These are phyloP conservation scores for Leptinotarsa juncta DNA, from an alignment of 2,888 invertebrate genomes.

Conservation along the genomic window DNA sequence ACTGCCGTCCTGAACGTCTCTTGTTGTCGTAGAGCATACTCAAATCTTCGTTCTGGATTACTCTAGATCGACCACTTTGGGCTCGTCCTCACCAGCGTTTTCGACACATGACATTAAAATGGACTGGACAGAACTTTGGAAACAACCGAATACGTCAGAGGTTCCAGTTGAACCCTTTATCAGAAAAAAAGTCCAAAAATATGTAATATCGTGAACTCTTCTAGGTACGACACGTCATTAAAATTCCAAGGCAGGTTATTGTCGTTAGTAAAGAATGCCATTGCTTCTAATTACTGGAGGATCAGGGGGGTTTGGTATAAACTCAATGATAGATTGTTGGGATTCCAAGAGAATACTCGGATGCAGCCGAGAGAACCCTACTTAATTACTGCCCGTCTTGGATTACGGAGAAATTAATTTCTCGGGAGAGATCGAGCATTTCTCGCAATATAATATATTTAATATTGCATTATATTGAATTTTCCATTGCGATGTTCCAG, in stretches of 20 bases:
- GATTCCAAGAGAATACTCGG: conserved; percentile 57
- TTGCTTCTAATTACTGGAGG: conserved; percentile 53
- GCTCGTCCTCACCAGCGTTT: too few relatives aligned
- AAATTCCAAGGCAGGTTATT: conserved; percentile 49
- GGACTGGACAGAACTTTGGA: too few relatives aligned
- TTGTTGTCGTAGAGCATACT: too few relatives aligned
- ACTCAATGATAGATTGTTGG: conserved; percentile 65
- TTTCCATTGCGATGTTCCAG: conserved; percentile 56
- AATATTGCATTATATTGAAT: conserved; percentile 66
- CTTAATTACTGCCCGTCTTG: conserved; percentile 67
- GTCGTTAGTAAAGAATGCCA: conserved; percentile 49
- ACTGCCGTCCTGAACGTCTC: too few relatives aligned
- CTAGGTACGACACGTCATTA: conserved; percentile 47
- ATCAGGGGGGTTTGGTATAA: conserved; percentile 57
- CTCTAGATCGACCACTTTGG: too few relatives aligned
- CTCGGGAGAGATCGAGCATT: conserved; percentile 57
- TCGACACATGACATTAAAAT: too few relatives aligned
- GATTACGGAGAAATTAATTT: conserved; percentile 67
- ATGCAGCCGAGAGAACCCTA: conserved; percentile 48
- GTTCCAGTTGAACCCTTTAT: neutral
- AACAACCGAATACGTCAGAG: too few relatives aligned
- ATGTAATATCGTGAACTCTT: conserved; percentile 39
- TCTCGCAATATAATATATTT: conserved; percentile 65
- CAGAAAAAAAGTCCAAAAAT: conserved; percentile 25
- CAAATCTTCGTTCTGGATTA: too few relatives aligned